These are phyloP conservation scores for Capitulum mitella DNA, from an alignment of 2,888 invertebrate species.

Conservation along the genomic window DNA sequence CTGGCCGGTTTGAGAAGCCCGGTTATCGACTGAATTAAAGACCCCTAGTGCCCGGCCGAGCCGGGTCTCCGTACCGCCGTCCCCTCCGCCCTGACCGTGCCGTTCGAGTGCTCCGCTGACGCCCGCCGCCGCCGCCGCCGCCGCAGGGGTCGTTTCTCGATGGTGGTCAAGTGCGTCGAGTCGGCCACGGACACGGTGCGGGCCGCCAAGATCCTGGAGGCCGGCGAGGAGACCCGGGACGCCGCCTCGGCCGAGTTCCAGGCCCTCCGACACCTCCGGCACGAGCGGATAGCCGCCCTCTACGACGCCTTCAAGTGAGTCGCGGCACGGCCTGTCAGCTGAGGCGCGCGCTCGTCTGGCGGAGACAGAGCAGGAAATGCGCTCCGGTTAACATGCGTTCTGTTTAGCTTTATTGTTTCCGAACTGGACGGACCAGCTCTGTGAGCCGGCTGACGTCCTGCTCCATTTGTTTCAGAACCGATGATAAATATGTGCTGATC, in stretches of 20 bases:
- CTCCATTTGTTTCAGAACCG: no score
- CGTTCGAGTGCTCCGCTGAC: neutral
- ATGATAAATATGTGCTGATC: slow-evolving; percentile 42
- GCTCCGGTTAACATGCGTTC: no score
- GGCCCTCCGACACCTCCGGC: slow-evolving; percentile 67
- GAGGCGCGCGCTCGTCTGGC: no score
- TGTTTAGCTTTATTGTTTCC: no score
- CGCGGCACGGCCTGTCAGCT: no score
- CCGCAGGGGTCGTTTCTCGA: slow-evolving; percentile 69
- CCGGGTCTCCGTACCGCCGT: neutral
- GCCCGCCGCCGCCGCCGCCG: no score
- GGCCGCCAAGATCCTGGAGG: slow-evolving; percentile 67
- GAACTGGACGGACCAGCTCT: no score
- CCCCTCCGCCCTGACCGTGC: neutral
- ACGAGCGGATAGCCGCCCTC: slow-evolving; percentile 75
- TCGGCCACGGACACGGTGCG: slow-evolving; percentile 65
- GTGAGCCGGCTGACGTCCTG: neutral
- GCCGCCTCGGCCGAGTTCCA: slow-evolving; percentile 71
- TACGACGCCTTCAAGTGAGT: slow-evolving; percentile 56
- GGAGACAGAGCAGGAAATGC: no score
- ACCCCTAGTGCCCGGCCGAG: no score
- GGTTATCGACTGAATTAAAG: no score
- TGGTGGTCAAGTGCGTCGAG: slow-evolving; percentile 73
- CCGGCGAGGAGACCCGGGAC: slow-evolving; percentile 52
- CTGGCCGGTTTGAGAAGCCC: no score